Conservation (phyloP, 1,140 invertebrate genomes). For the Neodiprion virginianus region DNA sequence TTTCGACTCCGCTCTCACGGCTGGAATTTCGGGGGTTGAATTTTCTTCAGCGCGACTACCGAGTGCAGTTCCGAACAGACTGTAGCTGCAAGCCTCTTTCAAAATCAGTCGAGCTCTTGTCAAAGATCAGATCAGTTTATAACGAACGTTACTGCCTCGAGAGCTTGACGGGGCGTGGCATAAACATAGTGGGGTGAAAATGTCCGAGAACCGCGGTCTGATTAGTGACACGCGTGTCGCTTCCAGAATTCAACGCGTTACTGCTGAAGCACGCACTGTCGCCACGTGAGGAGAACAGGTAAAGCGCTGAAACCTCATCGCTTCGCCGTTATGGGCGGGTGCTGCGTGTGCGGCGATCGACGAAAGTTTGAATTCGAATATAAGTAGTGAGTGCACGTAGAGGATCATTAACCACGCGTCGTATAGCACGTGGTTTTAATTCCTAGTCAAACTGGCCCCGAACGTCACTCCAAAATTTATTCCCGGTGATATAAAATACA, state of each 20-base stretch:
- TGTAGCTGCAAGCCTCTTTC: too few species aligned
- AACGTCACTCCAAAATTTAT: not conserved
- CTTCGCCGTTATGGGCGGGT: not conserved
- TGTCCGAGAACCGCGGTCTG: not conserved
- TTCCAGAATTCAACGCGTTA: constrained; percentile 2
- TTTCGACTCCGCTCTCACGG: too few species aligned
- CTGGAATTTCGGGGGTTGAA: too few species aligned
- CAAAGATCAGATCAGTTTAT: too few species aligned
- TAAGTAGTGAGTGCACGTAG: not conserved
- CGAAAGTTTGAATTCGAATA: not conserved
- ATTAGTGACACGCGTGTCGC: constrained; percentile 4
- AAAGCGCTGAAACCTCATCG: not conserved
- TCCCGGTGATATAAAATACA: not conserved
- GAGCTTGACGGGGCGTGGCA: not conserved
- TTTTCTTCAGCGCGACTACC: too few species aligned
- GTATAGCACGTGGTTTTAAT: not conserved
- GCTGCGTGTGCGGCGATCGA: too few species aligned
- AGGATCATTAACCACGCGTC: not conserved
- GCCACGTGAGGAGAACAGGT: not conserved
- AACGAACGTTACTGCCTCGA: not conserved
- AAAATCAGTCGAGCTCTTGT: too few species aligned
- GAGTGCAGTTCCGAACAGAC: too few species aligned
- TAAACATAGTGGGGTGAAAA: not conserved
- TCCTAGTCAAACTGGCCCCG: not conserved
- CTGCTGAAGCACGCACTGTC: not conserved